Conservation (phyloP, 2,888 invertebrate species). For the Leptopilina myrica region DNA sequence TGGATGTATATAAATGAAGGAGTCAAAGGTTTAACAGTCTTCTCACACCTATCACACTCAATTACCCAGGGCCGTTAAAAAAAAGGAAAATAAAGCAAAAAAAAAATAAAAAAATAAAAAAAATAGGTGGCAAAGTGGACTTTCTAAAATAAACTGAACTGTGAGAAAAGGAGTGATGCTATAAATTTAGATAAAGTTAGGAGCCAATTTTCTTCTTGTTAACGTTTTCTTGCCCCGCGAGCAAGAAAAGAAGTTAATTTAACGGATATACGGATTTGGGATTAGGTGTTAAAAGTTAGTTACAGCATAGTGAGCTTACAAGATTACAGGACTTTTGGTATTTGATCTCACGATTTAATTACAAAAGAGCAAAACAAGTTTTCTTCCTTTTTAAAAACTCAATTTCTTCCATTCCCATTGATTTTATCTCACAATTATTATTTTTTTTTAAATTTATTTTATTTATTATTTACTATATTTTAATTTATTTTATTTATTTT, state of each 20-base stretch:
- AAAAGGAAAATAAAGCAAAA: neutral
- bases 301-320: constrained; percentile 57
- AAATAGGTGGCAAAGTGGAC: constrained; percentile 21
- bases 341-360: constrained; percentile 5
- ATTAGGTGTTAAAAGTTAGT: constrained; percentile 67
- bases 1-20: constrained; percentile 34
- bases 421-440: neutral
- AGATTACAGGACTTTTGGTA: constrained; percentile 59
- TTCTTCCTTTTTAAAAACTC: neutral
- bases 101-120: neutral
- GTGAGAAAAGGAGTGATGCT: constrained; percentile 40
- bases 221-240: constrained; percentile 57
- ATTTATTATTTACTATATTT: too few relatives aligned
- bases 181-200: constrained; percentile 62
- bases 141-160: constrained; percentile 30
- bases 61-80: constrained; percentile 30
- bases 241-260: constrained; percentile 62
- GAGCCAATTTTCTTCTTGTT: constrained; percentile 66
- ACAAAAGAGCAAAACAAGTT: neutral
- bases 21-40: constrained; percentile 37
- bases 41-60: constrained; percentile 38
- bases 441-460: too few relatives aligned
- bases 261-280: constrained; percentile 58
- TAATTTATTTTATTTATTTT: too few relatives aligned
- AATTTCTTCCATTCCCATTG: neutral